phyloP scores from a whole-genome alignment of 2,888 invertebrate species.

The Phalera bucephala region DNA sequence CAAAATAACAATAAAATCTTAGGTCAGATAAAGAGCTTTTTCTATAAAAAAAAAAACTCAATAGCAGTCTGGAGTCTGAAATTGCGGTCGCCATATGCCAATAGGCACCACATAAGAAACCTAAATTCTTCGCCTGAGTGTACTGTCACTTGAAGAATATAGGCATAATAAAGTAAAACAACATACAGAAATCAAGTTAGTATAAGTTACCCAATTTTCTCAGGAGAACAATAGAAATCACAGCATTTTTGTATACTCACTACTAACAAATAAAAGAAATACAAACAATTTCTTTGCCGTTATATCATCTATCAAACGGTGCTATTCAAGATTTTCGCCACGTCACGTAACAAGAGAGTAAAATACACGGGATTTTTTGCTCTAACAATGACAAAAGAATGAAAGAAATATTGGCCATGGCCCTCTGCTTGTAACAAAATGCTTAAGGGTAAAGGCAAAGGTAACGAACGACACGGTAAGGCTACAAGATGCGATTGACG shows the following conservation, averaged over 20 bases:
- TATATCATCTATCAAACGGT: slow-evolving; percentile 4
- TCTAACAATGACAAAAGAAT: slow-evolving; percentile 29
- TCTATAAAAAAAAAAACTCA: no score
- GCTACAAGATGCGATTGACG: no score
- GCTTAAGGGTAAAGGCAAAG: neutral
- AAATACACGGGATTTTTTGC: slow-evolving; percentile 21
- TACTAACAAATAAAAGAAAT: slow-evolving; percentile 13
- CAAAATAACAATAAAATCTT: no score
- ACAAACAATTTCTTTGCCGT: neutral
- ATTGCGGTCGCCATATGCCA: no score
- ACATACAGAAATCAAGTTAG: neutral
- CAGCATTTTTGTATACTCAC: neutral
- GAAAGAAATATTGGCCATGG: slow-evolving; percentile 27
- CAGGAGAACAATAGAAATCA: neutral
- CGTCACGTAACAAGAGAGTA: slow-evolving; percentile 10
- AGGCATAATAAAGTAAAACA: neutral
- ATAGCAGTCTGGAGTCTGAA: no score
- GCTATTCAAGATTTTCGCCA: slow-evolving; percentile 3
- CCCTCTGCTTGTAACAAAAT: slow-evolving; percentile 12
- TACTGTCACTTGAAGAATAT: no score
- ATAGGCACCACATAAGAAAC: no score
- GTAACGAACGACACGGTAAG: no score
- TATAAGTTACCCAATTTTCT: neutral
- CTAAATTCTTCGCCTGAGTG: no score
- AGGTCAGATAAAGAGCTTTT: no score